Percentiles rank a stretch among this genome's conserved stretches.
phyloP scores from a whole-genome alignment of 2,113 vertebrate species.

The Camarhynchus parvulus region DNA sequence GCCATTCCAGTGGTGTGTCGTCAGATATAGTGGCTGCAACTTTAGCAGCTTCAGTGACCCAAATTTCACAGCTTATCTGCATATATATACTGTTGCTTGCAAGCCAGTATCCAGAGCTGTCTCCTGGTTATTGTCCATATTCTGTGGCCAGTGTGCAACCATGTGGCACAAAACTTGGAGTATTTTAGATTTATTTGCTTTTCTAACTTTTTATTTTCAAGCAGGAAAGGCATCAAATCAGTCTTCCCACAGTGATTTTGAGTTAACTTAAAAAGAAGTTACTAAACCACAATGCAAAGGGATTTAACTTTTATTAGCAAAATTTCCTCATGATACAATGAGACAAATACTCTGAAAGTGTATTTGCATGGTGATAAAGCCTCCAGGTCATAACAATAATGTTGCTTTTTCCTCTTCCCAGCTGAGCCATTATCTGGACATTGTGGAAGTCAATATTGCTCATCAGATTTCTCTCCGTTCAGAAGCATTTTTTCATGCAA shows the following conservation, averaged over 20 bases:
- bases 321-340: accelerated
- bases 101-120: not conserved
- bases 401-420: constrained; percentile 60
- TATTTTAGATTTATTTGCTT: not conserved
- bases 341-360: not conserved
- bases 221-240: not conserved
- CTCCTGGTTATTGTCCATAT: not conserved
- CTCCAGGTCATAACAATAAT: not conserved
- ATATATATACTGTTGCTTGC: not conserved
- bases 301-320: not conserved
- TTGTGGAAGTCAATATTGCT: constrained; percentile 98
- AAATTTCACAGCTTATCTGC: not conserved
- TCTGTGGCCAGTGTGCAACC: not conserved
- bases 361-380: not conserved
- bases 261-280: not conserved
- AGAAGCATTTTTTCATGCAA: constrained; percentile 98
- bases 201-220: not conserved
- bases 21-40: not conserved
- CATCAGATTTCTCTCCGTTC: constrained; percentile 98
- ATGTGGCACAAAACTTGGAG: not conserved
- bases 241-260: not conserved
- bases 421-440: constrained; percentile 98
- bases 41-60: not conserved
- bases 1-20: not conserved
- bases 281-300: not conserved